These are phyloP conservation scores for Cygnus olor DNA, from an alignment of 2,797 vertebrate species.

Conservation along the genomic window DNA sequence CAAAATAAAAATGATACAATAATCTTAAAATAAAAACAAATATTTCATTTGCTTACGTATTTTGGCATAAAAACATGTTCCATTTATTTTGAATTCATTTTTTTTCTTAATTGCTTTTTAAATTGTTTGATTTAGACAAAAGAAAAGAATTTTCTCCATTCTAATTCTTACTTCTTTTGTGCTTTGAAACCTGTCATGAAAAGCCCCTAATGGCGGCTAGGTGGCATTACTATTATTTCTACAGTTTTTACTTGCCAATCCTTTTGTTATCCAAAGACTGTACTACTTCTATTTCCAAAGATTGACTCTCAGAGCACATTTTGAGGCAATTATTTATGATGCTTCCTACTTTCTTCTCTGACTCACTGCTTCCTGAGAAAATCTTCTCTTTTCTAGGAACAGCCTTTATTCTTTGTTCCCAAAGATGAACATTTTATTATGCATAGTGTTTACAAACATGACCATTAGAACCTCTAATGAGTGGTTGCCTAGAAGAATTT, in stretches of 20 bases:
- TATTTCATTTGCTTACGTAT: not conserved
- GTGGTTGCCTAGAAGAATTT: not conserved
- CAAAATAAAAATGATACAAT: not conserved
- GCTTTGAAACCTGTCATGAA: not conserved
- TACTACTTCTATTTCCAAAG: not conserved
- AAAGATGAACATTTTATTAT: not conserved
- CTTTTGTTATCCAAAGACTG: not conserved
- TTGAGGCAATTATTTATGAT: not conserved
- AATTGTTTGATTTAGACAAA: not conserved
- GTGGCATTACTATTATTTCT: conserved; percentile 52
- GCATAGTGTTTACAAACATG: not conserved
- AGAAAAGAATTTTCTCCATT: not conserved
- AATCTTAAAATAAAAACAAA: not conserved
- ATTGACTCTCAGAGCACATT: not conserved
- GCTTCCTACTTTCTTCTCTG: not conserved
- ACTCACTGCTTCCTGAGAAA: conserved; percentile 12
- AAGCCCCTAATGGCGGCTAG: conserved; percentile 17
- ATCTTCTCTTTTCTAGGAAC: not conserved
- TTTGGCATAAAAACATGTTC: not conserved
- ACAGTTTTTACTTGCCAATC: not conserved
- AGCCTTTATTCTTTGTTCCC: not conserved
- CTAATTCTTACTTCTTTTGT: not conserved
- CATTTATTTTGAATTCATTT: not conserved
- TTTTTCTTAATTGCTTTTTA: not conserved
- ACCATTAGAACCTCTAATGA: not conserved